These are phyloP conservation scores for Norana najaformis DNA, from an alignment of 2,888 invertebrate species.

Conservation along the genomic window DNA sequence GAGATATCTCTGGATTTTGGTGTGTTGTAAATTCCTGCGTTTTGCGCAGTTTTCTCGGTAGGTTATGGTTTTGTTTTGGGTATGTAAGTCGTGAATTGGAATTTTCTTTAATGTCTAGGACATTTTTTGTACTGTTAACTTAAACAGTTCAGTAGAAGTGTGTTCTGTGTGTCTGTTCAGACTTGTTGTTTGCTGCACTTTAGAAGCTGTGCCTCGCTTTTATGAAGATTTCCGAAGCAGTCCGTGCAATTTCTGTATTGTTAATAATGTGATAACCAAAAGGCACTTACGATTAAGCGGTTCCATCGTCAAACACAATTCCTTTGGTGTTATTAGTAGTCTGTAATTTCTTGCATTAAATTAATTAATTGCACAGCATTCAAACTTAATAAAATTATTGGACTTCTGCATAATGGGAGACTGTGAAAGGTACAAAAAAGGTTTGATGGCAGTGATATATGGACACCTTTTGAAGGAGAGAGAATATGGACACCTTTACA, in stretches of 20 bases:
- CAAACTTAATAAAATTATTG: no score
- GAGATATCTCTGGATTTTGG: not conserved
- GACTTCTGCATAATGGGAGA: no score
- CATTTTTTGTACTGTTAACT: not conserved
- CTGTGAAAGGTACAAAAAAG: no score
- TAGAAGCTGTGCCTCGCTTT: not conserved
- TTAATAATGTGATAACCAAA: not conserved
- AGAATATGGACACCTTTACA: no score
- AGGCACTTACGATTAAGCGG: not conserved
- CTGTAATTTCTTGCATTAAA: no score
- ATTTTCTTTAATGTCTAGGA: not conserved
- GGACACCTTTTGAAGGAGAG: no score
- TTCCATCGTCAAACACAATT: not conserved
- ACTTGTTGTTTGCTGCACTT: no score
- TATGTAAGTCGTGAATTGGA: not conserved
- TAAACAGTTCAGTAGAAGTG: not conserved
- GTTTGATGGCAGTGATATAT: no score
- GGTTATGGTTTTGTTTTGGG: not conserved
- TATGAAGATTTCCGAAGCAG: no score
- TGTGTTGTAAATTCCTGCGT: not conserved
- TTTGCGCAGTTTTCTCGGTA: not conserved
- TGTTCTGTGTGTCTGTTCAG: not conserved
- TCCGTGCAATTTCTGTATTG: not conserved
- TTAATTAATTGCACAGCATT: no score
- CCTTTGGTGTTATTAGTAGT: not conserved